phyloP scores from a whole-genome alignment of 2,113 vertebrate species.

The Rousettus leschenaultii region DNA sequence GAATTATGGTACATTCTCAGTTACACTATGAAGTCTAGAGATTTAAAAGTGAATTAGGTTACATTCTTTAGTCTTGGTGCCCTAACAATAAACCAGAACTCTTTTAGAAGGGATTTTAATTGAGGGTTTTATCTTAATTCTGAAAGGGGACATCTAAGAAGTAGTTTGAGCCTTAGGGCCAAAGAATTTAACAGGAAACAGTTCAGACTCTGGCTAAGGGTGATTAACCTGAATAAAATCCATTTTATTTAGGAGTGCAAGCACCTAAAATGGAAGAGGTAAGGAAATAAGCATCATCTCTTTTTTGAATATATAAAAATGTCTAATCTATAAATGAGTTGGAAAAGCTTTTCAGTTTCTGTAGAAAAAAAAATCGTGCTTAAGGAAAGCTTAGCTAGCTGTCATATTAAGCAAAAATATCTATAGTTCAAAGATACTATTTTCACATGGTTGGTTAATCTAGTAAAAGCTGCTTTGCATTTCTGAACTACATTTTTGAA shows the following conservation, averaged over 20 bases:
- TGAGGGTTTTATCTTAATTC: constrained; percentile 53
- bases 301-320: constrained; percentile 15
- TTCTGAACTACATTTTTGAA: constrained; percentile 36
- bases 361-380: constrained; percentile 2
- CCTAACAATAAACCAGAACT: constrained; percentile 3
- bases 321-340: constrained; percentile 39
- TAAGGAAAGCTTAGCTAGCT: constrained; percentile 51
- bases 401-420: constrained; percentile 58
- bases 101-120: constrained; percentile 18
- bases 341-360: constrained; percentile 33
- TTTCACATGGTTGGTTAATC: constrained; percentile 54
- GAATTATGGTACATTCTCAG: constrained; percentile 4
- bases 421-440: constrained; percentile 46
- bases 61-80: background rate
- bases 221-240: constrained; percentile 42
- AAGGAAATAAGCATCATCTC: background rate
- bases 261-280: background rate
- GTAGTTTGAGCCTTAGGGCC: constrained; percentile 25
- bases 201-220: constrained; percentile 10
- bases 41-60: constrained; percentile 22
- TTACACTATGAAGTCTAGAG: background rate
- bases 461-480: constrained; percentile 51
- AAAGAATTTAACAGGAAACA: constrained; percentile 11
- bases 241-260: constrained; percentile 2
- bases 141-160: constrained; percentile 39